phyloP scores from a whole-genome alignment of 2,888 invertebrate species.

The Cephonodes hylas region DNA sequence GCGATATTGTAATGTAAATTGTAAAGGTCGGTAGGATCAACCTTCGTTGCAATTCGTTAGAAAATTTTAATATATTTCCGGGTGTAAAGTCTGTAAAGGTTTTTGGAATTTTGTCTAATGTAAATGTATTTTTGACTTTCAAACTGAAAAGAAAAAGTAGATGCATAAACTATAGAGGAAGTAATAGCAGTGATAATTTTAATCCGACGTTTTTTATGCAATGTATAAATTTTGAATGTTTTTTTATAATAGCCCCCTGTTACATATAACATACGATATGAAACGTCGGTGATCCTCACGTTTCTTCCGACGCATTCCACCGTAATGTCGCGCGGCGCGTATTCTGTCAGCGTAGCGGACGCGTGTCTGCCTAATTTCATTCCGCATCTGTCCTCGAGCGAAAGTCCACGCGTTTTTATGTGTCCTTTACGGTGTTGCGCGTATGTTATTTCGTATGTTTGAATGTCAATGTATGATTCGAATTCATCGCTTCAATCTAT shows the following conservation, averaged over 20 bases:
- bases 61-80: no score
- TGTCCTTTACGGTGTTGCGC: neutral
- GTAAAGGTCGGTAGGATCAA: no score
- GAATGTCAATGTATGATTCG: neutral
- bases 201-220: no score
- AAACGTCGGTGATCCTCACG: neutral
- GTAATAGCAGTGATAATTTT: no score
- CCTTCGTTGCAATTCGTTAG: no score
- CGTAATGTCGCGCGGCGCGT: neutral
- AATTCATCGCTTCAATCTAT: neutral
- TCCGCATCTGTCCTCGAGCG: constrained; percentile 17
- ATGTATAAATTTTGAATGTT: no score
- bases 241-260: neutral
- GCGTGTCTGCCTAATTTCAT: constrained; percentile 15
- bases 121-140: no score
- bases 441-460: neutral
- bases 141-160: no score
- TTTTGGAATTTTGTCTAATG: no score
- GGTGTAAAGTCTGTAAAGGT: no score
- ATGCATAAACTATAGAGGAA: no score
- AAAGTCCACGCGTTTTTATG: constrained; percentile 21
- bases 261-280: neutral
- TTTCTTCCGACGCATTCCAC: neutral
- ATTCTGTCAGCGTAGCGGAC: constrained; percentile 19
- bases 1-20: no score